Conservation (phyloP, 2,797 vertebrate genomes). For the Sebastes melanostomus region DNA sequence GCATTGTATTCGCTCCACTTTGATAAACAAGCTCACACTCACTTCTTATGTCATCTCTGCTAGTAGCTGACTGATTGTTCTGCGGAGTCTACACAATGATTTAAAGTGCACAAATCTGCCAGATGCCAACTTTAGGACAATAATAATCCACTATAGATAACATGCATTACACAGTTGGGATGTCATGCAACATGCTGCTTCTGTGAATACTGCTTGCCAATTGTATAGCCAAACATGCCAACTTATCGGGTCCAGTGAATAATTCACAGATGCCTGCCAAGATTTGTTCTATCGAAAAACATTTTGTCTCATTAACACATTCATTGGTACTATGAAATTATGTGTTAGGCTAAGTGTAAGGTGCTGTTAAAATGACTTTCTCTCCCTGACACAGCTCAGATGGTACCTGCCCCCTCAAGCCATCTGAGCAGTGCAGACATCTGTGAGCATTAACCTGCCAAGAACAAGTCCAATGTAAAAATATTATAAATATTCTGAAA, state of each 20-base stretch:
- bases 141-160: conserved; percentile 24
- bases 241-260: conserved; percentile 71
- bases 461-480: conserved; percentile 77
- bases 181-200: conserved; percentile 45
- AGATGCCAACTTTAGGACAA: conserved; percentile 21
- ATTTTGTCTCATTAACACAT: conserved; percentile 81
- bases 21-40: conserved; percentile 38
- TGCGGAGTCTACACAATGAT: conserved; percentile 1
- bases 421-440: conserved; percentile 84
- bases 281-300: conserved; percentile 72
- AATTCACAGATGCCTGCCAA: conserved; percentile 74
- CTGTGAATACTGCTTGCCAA: conserved; percentile 46
- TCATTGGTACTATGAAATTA: conserved; percentile 77
- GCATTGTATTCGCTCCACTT: conserved; percentile 41
- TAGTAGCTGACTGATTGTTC: conserved; percentile 15
- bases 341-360: conserved; percentile 78
- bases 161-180: conserved; percentile 42
- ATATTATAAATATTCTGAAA: conserved; percentile 73
- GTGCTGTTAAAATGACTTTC: conserved; percentile 80
- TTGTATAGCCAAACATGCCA: conserved; percentile 51
- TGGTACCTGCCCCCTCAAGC: conserved; percentile 86
- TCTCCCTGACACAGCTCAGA: conserved; percentile 79
- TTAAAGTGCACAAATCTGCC: conserved; percentile 23
- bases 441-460: conserved; percentile 80
- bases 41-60: conserved; percentile 43